These are phyloP conservation scores for Drosophila burlai DNA, from an alignment of 1,140 invertebrate species.

Conservation along the genomic window DNA sequence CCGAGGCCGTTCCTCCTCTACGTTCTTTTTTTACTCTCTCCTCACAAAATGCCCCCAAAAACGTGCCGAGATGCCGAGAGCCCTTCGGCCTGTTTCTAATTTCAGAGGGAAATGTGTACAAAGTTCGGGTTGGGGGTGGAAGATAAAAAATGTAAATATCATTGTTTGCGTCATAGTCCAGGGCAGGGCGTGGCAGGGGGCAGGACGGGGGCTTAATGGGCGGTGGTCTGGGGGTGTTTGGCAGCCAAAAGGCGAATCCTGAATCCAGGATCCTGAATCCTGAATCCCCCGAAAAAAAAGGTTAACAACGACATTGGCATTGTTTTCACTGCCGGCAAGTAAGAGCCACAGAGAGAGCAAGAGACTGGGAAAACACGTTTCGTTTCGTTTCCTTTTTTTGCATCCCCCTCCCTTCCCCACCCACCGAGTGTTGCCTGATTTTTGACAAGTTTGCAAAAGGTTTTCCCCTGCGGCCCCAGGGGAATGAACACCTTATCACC, in stretches of 20 bases:
- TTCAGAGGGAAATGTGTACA: constrained; percentile 68
- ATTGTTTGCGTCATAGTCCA: constrained; percentile 76
- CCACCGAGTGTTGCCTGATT: constrained; percentile 55
- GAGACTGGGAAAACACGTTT: constrained; percentile 63
- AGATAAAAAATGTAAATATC: constrained; percentile 83
- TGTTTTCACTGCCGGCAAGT: constrained; percentile 56
- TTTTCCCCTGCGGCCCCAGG: constrained; percentile 64
- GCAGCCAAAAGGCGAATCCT: constrained; percentile 30
- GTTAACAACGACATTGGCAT: constrained; percentile 82
- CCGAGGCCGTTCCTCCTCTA: background rate
- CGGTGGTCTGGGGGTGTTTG: constrained; percentile 6
- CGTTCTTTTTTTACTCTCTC: constrained; percentile 54
- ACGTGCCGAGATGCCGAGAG: constrained; percentile 56
- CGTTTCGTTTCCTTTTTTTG: constrained; percentile 34
- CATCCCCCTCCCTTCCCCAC: constrained; percentile 22
- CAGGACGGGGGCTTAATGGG: constrained; percentile 3
- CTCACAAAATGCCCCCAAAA: constrained; percentile 67
- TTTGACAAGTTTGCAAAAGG: constrained; percentile 77
- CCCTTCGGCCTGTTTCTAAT: constrained; percentile 64
- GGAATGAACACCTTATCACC: constrained; percentile 83
- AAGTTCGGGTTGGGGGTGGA: constrained; percentile 3
- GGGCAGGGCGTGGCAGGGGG: constrained; percentile 11
- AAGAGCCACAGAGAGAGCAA: constrained; percentile 19
- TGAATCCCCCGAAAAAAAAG: constrained; percentile 54
- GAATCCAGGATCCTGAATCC: constrained; percentile 9